Base-by-base conservation (phyloP, 1,140 invertebrate species). In the Drosophila pachea region DNA sequence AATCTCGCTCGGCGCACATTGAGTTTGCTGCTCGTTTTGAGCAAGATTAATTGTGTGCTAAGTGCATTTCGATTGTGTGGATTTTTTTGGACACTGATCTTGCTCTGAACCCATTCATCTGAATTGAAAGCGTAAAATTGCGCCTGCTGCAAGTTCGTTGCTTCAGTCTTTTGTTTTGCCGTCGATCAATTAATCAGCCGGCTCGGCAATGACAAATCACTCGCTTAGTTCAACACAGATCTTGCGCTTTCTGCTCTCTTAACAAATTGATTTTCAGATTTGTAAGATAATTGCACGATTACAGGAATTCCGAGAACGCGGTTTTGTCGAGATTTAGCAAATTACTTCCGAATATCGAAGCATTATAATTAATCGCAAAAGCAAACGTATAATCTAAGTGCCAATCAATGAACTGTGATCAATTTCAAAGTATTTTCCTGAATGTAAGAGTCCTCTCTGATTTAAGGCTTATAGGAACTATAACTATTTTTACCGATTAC, bases 1-100 rank as follows among this genome's bases (percentile, higher is more conserved):
- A 22, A 22, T 22, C 38, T 9, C 38, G 38, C 38, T 4, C 8
- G 38, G 22, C 22, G 3, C 3, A 22, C 22, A 22, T 22, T 22
- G 22, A 22, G 3, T 6, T 40, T 29, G 16, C 9, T 40, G 4
- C 31, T 43, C 14, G 32, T 64, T 49, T 68, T 83, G 71, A 83
- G 78, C 50, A 78, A 72, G 78, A 82, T 82, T 78, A 83, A 83
- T 82, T 60, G 75, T 75, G 71, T 84, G 72, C 61, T 82, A 81
- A 81, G 82, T 81, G 71, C 66, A 65, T 78, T 77, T 49, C 69
- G 67, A 81, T 73, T 52, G 49, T 14, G 22, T 16, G 58, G 64
- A 22, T 32, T 59, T 48, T 58, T 58, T 62, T 58, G 62, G 47
- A 5, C 55, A 55, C 40, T 40, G 66, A 63, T 71, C 14, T 12